phyloP scores from a whole-genome alignment of 2,888 invertebrate genomes.

The Spilosoma lubricipeda region DNA sequence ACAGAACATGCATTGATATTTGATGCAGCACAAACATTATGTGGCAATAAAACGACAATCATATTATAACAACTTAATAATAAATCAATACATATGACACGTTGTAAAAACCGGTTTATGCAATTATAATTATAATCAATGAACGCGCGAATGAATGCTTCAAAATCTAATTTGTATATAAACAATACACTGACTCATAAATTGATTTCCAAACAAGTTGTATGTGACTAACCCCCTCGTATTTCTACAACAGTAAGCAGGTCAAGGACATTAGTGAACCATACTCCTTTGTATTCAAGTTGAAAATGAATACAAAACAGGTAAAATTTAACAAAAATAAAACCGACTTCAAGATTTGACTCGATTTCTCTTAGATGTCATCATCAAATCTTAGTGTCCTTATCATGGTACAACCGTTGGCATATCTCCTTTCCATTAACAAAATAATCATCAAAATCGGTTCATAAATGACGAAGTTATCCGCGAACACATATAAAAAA shows the following conservation, averaged over 20 bases:
- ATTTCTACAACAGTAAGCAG: conserved; percentile 18
- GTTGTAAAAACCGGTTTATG: not conserved
- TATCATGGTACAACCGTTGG: too few relatives aligned
- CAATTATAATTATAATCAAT: conserved; percentile 4
- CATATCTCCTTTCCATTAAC: too few relatives aligned
- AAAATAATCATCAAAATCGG: too few relatives aligned
- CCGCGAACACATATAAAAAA: too few relatives aligned
- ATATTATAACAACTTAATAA: not conserved
- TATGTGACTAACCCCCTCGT: conserved; percentile 27
- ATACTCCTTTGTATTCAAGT: conserved; percentile 6
- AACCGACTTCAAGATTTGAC: too few relatives aligned
- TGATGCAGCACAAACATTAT: not conserved
- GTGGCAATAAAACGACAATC: not conserved
- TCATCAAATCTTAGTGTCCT: too few relatives aligned
- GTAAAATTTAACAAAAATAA: too few relatives aligned
- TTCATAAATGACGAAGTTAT: too few relatives aligned
- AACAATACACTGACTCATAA: conserved; percentile 30
- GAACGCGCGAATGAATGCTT: not conserved
- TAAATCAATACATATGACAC: not conserved
- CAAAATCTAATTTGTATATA: not conserved
- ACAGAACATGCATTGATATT: not conserved
- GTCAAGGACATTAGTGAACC: conserved; percentile 37
- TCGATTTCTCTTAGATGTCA: too few relatives aligned
- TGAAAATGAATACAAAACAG: not conserved
- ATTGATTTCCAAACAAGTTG: conserved; percentile 31